A percentile compares a stretch with the other conserved stretches of the same genome.
phyloP scores from a whole-genome alignment of 2,113 vertebrate genomes.

The Austrofundulus limnaeus region DNA sequence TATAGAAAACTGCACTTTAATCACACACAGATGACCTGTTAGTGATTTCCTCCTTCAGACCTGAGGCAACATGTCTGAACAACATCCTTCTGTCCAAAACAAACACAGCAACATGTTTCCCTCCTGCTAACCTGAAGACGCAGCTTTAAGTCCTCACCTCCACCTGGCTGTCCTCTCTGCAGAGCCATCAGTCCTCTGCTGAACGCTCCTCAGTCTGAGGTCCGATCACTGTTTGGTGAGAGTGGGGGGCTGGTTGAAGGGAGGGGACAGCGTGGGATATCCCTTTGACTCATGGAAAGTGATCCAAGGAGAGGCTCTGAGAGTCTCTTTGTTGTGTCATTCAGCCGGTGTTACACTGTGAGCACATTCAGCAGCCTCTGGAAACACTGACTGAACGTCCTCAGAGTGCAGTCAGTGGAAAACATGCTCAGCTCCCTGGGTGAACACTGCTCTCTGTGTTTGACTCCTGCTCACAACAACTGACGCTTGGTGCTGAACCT shows the following conservation, averaged over 20 bases:
- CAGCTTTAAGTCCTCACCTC: conserved; percentile 30
- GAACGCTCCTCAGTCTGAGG: background rate
- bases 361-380: conserved; percentile 44
- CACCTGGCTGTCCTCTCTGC: background rate
- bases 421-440: conserved; percentile 17
- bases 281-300: conserved; percentile 73
- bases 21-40: background rate
- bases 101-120: conserved; percentile 14
- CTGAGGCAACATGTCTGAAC: conserved; percentile 6
- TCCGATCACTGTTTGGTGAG: conserved; percentile 16
- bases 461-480: background rate
- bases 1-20: background rate
- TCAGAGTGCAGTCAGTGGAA: conserved; percentile 31
- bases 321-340: conserved; percentile 35
- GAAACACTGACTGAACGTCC: conserved; percentile 53
- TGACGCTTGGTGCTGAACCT: background rate
- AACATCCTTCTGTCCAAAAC: conserved; percentile 16
- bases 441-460: conserved; percentile 17
- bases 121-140: background rate
- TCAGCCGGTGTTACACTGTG: conserved; percentile 18
- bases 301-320: conserved; percentile 43
- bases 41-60: background rate
- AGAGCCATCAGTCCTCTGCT: too few species aligned
- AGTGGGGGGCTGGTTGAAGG: background rate
- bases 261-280: conserved; percentile 57